Evolutionary conservation across 2,113 vertebrate genomes (phyloP), one percentile per base, ranked within the genome.

Genomic region (Trinectes maculatus): DNA sequence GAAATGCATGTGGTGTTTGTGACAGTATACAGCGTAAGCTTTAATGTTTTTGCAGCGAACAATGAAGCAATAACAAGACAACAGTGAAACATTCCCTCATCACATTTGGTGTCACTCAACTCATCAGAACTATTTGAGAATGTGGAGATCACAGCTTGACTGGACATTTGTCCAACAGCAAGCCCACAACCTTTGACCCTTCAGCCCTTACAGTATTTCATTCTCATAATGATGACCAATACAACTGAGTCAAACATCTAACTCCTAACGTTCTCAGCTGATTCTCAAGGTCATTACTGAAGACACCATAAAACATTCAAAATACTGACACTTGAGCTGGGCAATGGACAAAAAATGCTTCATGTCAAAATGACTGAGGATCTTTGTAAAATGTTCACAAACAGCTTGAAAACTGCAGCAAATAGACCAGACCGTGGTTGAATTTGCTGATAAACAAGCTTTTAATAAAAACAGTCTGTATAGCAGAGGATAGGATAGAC

Each of bases 21-120:
- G 71, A 64, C 69, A 52, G 67, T 46, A 79, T 65, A 80, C n/a
- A 52, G 9, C 33, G 21, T n/a, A 79, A 22, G 31, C 72, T 86
- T 86, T 79, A 82, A 84, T 85, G 70, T 70, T 80, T 84, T 84
- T 71, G 67, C 64, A 79, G 66, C 71, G 48, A 74, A 83, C 82
- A 86, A 80, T 83, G 77, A 86, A 89, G 80, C 79, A 85, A 61
- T 69, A 81, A 77, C 68, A 88, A 66, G 75, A 84, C 55, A 71
- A 82, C 74, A 76, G 74, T 71, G 68, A 85, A 74, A 82, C 67
- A 64, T 46, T 57, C 62, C 46, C 65, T 58, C 59, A 11, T 59
- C 37, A 33, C 60, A 25, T 72, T 46, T 67, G 36, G 69, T 54
- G 56, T 54, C 59, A 25, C 1, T 61, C 12, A 1, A 53, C 72